These are phyloP conservation scores for Sinocyclocheilus anshuiensis DNA, from an alignment of 2,113 vertebrate species.

Conservation along the genomic window DNA sequence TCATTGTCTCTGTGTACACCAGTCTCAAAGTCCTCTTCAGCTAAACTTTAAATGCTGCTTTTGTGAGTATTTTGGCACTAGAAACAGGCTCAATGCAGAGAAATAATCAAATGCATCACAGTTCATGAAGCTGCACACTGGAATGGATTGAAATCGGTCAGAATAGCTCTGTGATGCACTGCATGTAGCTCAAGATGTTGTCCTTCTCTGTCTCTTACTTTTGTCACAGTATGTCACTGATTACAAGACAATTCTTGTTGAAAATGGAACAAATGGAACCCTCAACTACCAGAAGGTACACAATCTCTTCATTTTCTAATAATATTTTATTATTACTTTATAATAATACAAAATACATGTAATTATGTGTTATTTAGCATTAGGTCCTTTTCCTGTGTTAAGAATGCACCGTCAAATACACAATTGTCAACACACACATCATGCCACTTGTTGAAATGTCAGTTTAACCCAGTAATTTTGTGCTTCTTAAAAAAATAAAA, in stretches of 20 bases:
- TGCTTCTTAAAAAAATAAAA: background rate
- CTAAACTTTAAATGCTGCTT: slow-evolving; percentile 45
- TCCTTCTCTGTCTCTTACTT: slow-evolving; percentile 33
- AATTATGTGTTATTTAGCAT: background rate
- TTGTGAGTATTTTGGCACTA: slow-evolving; percentile 44
- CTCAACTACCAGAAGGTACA: slow-evolving; percentile 84
- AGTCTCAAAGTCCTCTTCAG: slow-evolving; percentile 48
- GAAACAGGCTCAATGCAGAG: slow-evolving; percentile 18
- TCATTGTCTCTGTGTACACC: slow-evolving; percentile 43
- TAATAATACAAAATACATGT: too few species aligned
- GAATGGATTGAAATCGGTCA: slow-evolving; percentile 3
- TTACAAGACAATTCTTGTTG: slow-evolving; percentile 76
- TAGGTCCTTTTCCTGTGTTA: background rate
- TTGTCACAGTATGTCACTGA: slow-evolving; percentile 85
- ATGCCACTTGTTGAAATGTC: background rate
- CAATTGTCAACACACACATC: background rate
- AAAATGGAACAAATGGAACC: slow-evolving; percentile 83
- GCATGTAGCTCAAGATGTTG: background rate
- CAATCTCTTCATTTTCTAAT: background rate
- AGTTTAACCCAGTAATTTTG: background rate
- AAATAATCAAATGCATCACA: slow-evolving; percentile 27
- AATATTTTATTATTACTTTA: background rate
- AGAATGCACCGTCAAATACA: background rate
- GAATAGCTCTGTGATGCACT: slow-evolving; percentile 1
- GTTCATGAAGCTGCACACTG: slow-evolving; percentile 5